Evolutionary conservation across 2,888 invertebrate species (phyloP), one percentile per base, ranked within the genome.

Genomic region (Hirtodrosophila cameraria): DNA sequence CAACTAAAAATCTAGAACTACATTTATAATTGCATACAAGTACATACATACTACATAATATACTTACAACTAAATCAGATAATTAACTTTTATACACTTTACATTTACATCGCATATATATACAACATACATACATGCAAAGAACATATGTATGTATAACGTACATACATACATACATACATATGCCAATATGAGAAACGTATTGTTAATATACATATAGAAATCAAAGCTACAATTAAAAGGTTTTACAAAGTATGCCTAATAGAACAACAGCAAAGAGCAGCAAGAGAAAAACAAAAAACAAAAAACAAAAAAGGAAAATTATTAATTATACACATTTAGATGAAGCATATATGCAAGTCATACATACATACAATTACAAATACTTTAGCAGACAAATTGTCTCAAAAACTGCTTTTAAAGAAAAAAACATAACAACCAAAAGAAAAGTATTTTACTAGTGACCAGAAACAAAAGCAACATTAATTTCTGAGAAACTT

Each of bases 11-110:
- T 53, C 57, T 63, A 70, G 59, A 52, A 55, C 20, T 50, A 71
- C 55, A 57, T 64, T 45, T 69, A 63, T 38, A 64, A 67, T 55
- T 57, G 52, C 66, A 72, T 63, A 77, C 45, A 8, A 65, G 41
- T 49, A 69, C 36, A 62, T 54, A 61, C 49, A n/a, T 55, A 38
- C 58, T n/a, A n/a, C n/a, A 61, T 48, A 68, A 58, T 53, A 41
- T 50, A 68, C 65, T 66, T 69, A 66, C n/a, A 67, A 59, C 65
- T 64, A 70, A 74, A 72, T 66, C 80, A 80, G 73, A 82, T 84
- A 75, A 82, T 79, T 85, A 85, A 83, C 85, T 83, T 83, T 83
- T 83, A 83, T 81, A 81, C 83, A 81, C 80, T 81, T 81, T 81
- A 81, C 83, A 81, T 73, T 79, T 79, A 78, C 83, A 80, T 75